A percentile compares a stretch with the other conserved stretches of the same genome.
These are phyloP conservation scores for Spatulosminthurus flaviceps DNA, from an alignment of 2,888 invertebrate genomes.

Conservation along the genomic window DNA sequence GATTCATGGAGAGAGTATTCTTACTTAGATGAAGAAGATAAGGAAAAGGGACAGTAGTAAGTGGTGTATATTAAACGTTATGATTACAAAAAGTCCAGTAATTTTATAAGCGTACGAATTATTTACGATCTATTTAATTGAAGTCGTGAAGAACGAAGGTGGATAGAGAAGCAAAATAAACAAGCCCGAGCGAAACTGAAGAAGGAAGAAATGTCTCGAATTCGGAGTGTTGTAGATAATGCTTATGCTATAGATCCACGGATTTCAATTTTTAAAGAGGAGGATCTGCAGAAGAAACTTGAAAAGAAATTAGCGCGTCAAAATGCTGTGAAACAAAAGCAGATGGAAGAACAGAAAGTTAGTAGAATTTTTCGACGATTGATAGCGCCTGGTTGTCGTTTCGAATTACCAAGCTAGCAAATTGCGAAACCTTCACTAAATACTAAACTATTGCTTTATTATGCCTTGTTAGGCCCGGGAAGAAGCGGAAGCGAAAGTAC, in stretches of 20 bases:
- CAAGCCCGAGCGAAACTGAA: conserved; percentile 89
- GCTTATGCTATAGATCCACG: conserved; percentile 95
- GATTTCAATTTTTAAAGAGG: conserved; percentile 89
- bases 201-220: conserved; percentile 95
- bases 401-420: no score
- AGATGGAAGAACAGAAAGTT: conserved; percentile 83
- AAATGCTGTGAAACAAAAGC: conserved; percentile 73
- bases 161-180: conserved; percentile 99
- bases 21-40: conserved; percentile 98
- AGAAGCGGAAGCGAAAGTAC: conserved; percentile 73
- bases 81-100: background rate
- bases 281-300: conserved; percentile 88
- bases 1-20: conserved; percentile 99
- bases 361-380: no score
- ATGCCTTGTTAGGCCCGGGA: conserved; percentile 66
- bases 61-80: conserved; percentile 53
- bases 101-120: background rate
- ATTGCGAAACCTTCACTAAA: no score
- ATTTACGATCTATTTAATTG: conserved; percentile 36
- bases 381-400: no score
- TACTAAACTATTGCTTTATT: no score
- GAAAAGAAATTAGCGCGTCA: conserved; percentile 86
- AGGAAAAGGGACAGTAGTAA: conserved; percentile 90
- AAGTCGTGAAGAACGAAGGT: conserved; percentile 89
- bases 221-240: conserved; percentile 89